Evolutionary conservation across 2,797 vertebrate genomes (phyloP).

Genomic region (Myiotriccus ornatus): DNA sequence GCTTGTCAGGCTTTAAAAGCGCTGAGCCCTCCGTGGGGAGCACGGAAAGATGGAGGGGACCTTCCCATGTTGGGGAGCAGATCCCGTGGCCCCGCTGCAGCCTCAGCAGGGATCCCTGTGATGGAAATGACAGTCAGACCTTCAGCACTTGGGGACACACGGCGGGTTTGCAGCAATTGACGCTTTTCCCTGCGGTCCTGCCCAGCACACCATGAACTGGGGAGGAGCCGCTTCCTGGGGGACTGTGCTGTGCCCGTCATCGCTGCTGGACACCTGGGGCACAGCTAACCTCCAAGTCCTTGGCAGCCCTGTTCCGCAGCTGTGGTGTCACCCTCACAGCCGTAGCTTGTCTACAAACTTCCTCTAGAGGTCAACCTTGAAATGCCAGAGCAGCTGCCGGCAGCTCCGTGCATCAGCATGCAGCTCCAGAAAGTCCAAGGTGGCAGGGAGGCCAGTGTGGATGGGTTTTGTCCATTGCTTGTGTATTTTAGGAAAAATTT

Average conservation of each 20-base stretch:
- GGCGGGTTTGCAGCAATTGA: background rate
- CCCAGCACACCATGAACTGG: rapidly evolving
- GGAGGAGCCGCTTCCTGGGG: rapidly evolving
- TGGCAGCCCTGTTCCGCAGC: background rate
- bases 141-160: rapidly evolving
- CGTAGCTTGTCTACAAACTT: background rate
- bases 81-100: rapidly evolving
- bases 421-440: background rate
- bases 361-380: slow-evolving; percentile 49
- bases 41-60: background rate
- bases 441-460: background rate
- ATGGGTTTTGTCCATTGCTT: background rate
- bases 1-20: background rate
- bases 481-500: background rate
- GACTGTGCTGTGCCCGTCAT: rapidly evolving
- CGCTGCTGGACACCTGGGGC: rapidly evolving
- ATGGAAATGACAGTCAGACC: rapidly evolving
- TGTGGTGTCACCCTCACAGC: rapidly evolving
- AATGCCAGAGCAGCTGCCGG: background rate
- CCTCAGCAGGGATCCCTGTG: background rate
- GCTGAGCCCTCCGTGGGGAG: background rate
- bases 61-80: background rate
- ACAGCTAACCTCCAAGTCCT: background rate
- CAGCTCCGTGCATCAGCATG: background rate
- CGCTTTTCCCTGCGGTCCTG: background rate